Base-by-base conservation (phyloP, 2,113 vertebrate species). In the Pyrgilauda ruficollis region DNA sequence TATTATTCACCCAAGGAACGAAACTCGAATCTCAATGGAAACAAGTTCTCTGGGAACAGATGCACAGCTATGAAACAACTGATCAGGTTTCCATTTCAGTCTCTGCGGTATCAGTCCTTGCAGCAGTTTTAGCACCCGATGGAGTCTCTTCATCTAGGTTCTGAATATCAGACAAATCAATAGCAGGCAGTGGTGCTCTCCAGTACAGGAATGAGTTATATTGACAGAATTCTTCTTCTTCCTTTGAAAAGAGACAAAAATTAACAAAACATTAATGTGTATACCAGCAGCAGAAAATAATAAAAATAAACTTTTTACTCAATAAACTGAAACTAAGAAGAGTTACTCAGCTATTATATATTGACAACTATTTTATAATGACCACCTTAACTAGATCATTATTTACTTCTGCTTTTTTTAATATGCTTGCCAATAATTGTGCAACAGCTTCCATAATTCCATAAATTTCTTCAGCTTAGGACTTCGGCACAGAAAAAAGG, bases 161-260 rank as follows among this genome's bases (percentile, higher is more conserved):
- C 67, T 98, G 97, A 67, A 99, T 97, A 85, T 99, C 98, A 64
- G 98, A 98, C 59, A 99, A 91, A 91, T 99, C 98, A 50, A 99
- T 56, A 64, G 97, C 64, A 19, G 99, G 99, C 84, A 99, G 96
- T 18, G 99, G 99, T 74, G 95, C 85, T 96, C 98, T 98, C 99
- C 99, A 99, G 79, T 97, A 99, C 89, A 99, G 98, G 96, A 99
- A 99, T 33, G 98, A 98, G 91, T 99, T 99, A 95, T 97, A 99
- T 8, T 97, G 89, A 90, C 92, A 97, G 92, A 98, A 97, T 37
- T 98, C 98, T 58, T 99, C 98, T 79, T 94, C 93, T 73, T 91
- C 89, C 98, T 98, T 96, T 83, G 89, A 80, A 73, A 67, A 84
- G 47, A 87, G 89, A 96, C 24, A 87, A 84, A 64, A 62, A 11